Base-by-base conservation (phyloP, 1,140 invertebrate species). In the Manduca sexta region DNA sequence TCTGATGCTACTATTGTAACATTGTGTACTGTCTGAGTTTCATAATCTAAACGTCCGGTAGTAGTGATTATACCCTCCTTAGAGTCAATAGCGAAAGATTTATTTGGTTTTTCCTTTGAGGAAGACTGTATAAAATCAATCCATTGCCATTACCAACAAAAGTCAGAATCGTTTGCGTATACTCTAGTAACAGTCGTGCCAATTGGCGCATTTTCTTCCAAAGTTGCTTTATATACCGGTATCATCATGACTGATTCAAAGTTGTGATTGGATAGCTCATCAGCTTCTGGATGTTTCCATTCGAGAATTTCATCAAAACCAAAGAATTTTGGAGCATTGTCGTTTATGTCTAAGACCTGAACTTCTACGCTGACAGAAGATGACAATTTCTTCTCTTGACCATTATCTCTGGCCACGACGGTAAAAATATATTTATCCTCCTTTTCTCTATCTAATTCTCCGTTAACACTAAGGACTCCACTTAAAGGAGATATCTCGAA, bases 141-240 rank as follows among this genome's bases (percentile, higher is more conserved):
- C 93, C 93, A 65, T 95, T 95, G 33, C 94, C 94, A 68, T 96
- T 96, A 0, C 91, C 92, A 18, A 91, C 86, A 64, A 92, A 93
- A 73, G n/a, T 97, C 96, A 0, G 91, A 90, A 81, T 98, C 96
- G 38, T 94, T 95, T 0, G 95, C 96, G 46, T 89, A 90, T 2
- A 97, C 89, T 75, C 89, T 88, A 2, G 89, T 89, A 0, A 96
- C 90, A 8, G 89, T 86, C 4, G 90, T 91, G 12, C 93, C 93
- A 1, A 92, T 86, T 1, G 90, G 88, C 10, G 88, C 88, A 65
- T 93, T 92, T 64, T 94, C 92, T 42, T 90, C 84, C 14, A 93
- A 70, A 5, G 90, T 89, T 0, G 91, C 89, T 54, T 90, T 90
- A 60, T 94, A 95, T 4, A 94, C 86, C 1, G 93, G 93, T 7